Percentiles rank a stretch among this genome's conserved stretches.
These are phyloP conservation scores for Drosophila repletoides DNA, from an alignment of 1,140 invertebrate species.

Conservation along the genomic window DNA sequence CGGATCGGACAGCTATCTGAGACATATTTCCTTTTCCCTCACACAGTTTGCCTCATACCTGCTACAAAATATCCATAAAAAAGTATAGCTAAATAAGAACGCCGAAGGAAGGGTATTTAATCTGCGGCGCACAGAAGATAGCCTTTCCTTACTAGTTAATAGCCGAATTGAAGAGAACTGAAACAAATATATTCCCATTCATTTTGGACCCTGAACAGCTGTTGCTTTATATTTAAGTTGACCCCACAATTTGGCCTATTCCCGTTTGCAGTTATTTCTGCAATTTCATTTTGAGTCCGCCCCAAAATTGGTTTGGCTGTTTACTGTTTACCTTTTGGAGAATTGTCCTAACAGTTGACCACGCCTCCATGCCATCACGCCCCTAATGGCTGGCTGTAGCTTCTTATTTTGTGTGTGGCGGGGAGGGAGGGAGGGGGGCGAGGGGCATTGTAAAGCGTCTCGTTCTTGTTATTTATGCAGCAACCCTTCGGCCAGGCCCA, in stretches of 20 bases:
- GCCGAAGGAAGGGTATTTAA: too few relatives aligned
- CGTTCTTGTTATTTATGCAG: slow-evolving; percentile 68
- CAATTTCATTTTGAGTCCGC: slow-evolving; percentile 2
- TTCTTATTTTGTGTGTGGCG: slow-evolving; percentile 56
- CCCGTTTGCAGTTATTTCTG: neutral
- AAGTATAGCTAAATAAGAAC: too few relatives aligned
- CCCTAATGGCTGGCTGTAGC: slow-evolving; percentile 23
- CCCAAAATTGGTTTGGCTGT: neutral
- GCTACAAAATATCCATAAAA: too few relatives aligned
- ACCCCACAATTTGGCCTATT: neutral
- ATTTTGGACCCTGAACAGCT: slow-evolving; percentile 3
- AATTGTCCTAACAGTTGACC: slow-evolving; percentile 17
- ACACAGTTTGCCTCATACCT: too few relatives aligned
- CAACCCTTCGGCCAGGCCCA: slow-evolving; percentile 61
- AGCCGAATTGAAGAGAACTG: too few relatives aligned
- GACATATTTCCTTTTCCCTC: too few relatives aligned
- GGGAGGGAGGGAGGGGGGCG: too few relatives aligned
- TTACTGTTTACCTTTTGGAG: slow-evolving; percentile 45
- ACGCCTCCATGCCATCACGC: slow-evolving; percentile 35
- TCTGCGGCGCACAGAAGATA: too few relatives aligned
- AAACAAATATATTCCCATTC: neutral
- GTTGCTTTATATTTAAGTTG: neutral
- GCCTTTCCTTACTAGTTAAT: too few relatives aligned
- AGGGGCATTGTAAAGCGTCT: slow-evolving; percentile 21
- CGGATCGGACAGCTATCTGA: too few relatives aligned